These are phyloP conservation scores for Anadara kagoshimensis DNA, from an alignment of 1,140 invertebrate species.

Conservation along the genomic window DNA sequence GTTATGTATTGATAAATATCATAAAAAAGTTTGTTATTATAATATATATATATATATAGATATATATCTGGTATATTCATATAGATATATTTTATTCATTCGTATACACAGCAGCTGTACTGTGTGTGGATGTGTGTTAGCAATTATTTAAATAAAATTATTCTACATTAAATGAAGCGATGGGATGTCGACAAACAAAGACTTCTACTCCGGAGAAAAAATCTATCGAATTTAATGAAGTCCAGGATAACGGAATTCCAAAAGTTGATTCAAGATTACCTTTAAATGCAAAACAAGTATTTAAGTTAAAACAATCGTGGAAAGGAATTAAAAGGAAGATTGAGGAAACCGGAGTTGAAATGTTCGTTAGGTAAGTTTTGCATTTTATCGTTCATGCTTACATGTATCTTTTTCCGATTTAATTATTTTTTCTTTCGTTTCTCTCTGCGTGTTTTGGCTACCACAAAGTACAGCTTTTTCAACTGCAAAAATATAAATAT, in stretches of 20 bases:
- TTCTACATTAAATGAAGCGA: constrained; percentile 9
- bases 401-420: too few species aligned
- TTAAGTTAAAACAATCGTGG: constrained; percentile 64
- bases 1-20: too few species aligned
- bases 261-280: constrained; percentile 49
- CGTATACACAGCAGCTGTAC: not conserved
- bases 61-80: too few species aligned
- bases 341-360: constrained; percentile 61
- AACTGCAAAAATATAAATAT: too few species aligned
- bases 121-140: not conserved
- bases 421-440: too few species aligned
- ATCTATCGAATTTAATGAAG: not conserved
- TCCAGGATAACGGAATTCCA: not conserved
- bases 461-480: too few species aligned
- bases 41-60: too few species aligned
- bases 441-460: too few species aligned
- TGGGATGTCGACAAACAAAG: constrained; percentile 51
- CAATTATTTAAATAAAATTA: not conserved
- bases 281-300: constrained; percentile 53
- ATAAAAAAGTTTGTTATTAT: too few species aligned
- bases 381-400: not conserved
- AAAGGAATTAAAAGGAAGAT: constrained; percentile 64
- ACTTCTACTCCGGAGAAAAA: constrained; percentile 5
- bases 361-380: constrained; percentile 61
- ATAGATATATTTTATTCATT: not conserved